These are phyloP conservation scores for Volucella zonaria DNA, from an alignment of 2,888 invertebrate genomes.

Conservation along the genomic window DNA sequence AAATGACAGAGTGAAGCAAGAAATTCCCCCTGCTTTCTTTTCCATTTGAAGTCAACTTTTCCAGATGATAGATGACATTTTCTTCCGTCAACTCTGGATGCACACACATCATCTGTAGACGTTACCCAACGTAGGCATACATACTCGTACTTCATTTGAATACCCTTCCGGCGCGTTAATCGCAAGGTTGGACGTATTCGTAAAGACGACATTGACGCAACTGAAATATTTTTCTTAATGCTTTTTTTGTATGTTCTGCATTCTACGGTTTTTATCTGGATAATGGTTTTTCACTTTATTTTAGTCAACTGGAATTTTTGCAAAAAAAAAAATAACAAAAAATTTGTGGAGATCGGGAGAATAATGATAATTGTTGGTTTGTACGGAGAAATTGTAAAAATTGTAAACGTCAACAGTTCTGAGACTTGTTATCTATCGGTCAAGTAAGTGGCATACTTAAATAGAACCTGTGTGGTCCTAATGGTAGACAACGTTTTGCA, in stretches of 20 bases:
- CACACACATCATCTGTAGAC: constrained; percentile 25
- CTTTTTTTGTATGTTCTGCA: neutral
- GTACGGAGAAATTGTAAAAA: too few species aligned
- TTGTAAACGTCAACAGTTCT: too few species aligned
- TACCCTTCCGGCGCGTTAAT: constrained; percentile 63
- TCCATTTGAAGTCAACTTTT: constrained; percentile 28
- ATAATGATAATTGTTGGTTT: too few species aligned
- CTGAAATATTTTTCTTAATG: constrained; percentile 48
- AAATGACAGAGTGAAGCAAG: constrained; percentile 52
- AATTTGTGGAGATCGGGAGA: too few species aligned
- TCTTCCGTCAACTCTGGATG: constrained; percentile 65
- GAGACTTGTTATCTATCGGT: too few species aligned
- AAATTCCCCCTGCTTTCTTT: constrained; percentile 32
- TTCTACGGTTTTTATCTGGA: constrained; percentile 1
- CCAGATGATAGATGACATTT: constrained; percentile 55
- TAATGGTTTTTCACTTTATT: constrained; percentile 6
- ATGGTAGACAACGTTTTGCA: too few species aligned
- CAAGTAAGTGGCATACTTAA: too few species aligned
- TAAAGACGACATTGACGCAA: constrained; percentile 60
- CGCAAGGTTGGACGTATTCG: constrained; percentile 60
- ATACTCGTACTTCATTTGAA: constrained; percentile 60
- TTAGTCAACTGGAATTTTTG: neutral
- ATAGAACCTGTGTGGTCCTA: too few species aligned
- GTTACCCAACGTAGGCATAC: constrained; percentile 28
- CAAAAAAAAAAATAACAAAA: too few species aligned